A percentile compares a stretch with the other conserved stretches of the same genome.
phyloP scores from a whole-genome alignment of 2,113 vertebrate genomes.

The Heteronetta atricapilla region DNA sequence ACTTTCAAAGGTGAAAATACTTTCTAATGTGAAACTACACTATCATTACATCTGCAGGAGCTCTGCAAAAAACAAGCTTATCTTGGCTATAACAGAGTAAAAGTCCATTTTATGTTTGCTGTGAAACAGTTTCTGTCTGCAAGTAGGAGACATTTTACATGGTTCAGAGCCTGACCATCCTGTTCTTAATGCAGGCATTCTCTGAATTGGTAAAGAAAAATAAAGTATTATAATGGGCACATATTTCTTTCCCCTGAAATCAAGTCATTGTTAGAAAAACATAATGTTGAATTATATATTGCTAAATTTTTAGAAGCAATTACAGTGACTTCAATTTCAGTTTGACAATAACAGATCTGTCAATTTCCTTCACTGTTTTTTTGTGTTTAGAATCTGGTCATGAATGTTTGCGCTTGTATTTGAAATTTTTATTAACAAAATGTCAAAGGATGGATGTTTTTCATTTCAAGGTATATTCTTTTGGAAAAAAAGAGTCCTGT shows the following conservation, averaged over 20 bases:
- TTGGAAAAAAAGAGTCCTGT: not conserved
- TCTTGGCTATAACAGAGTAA: constrained; percentile 6
- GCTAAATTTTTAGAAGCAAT: constrained; percentile 13
- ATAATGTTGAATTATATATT: constrained; percentile 2
- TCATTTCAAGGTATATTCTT: not conserved
- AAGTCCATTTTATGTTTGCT: not conserved
- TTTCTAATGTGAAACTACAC: not conserved
- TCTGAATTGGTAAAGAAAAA: constrained; percentile 35
- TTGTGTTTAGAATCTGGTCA: not conserved
- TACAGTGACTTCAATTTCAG: constrained; percentile 22
- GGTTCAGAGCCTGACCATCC: constrained; percentile 10
- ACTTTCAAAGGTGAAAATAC: constrained; percentile 20
- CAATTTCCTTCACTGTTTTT: not conserved
- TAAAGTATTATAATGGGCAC: not conserved
- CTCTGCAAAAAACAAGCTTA: constrained; percentile 1
- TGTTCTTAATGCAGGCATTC: constrained; percentile 19
- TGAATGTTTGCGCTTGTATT: not conserved
- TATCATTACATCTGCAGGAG: constrained; percentile 18
- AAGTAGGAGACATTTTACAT: constrained; percentile 28
- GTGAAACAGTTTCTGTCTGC: constrained; percentile 14
- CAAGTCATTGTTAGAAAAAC: constrained; percentile 46
- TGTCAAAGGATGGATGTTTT: constrained; percentile 28
- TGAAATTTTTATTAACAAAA: constrained; percentile 21
- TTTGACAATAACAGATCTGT: not conserved
- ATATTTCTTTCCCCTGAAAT: constrained; percentile 36